Conservation (phyloP, 2,113 vertebrate genomes). For the Pionites leucogaster region DNA sequence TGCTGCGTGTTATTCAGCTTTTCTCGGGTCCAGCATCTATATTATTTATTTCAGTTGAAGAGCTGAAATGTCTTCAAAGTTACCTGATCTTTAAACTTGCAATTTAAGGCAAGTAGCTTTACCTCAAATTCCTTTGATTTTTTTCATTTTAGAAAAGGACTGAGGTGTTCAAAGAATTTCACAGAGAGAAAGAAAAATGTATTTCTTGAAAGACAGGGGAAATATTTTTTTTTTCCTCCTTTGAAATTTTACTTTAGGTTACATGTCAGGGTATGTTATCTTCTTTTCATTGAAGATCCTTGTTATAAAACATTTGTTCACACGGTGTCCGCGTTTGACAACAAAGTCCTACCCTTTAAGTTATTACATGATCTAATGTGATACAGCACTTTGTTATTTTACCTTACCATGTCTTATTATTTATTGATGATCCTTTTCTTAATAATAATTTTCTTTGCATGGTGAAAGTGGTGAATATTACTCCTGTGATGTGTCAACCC, state of each 20-base stretch:
- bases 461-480: not conserved
- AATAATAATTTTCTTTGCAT: not conserved
- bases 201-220: not conserved
- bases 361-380: not conserved
- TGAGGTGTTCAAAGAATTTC: not conserved
- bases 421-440: not conserved
- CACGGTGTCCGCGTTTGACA: not conserved
- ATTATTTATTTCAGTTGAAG: not conserved
- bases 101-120: not conserved
- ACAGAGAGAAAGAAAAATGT: not conserved
- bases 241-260: not conserved
- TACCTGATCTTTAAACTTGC: not conserved
- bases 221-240: not conserved
- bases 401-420: not conserved
- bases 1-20: not conserved
- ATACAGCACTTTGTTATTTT: not conserved
- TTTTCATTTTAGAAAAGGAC: not conserved
- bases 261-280: not conserved
- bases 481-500: not conserved
- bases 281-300: not conserved
- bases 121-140: not conserved
- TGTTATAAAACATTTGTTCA: not conserved
- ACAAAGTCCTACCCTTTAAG: not conserved
- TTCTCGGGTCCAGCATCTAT: not conserved
- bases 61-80: not conserved